Evolutionary conservation across 2,113 vertebrate genomes (phyloP), one percentile per base, ranked within the genome.

Genomic region (Tetrax tetrax): DNA sequence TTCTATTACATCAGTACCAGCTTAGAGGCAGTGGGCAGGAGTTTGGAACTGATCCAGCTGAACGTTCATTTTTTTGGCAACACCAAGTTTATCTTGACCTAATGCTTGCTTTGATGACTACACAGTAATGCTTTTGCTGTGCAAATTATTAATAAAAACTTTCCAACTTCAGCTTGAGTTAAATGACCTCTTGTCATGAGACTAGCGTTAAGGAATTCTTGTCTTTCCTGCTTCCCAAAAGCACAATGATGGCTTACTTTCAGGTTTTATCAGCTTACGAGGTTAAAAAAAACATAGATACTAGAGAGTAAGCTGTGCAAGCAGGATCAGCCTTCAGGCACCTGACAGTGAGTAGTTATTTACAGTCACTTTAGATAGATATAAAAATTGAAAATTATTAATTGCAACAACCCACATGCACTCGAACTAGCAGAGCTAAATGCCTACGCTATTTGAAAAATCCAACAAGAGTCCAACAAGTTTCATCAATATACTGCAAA

Each of bases 151-250:
- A 60, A 68, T 35, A 87, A 84, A 86, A 88, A 33, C 43, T 59
- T 50, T 47, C 41, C 41, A 86, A 45, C 57, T 91, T 72, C 7
- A 91, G 48, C 31, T 65, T 50, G 41, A 80, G 63, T 56, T 74
- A 80, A 91, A 82, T 45, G 50, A 48, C 45, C 38, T 72, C 76
- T 48, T 68, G 45, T 80, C 71, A 95, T 45, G 29, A 91, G 66
- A 80, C n/a, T 35, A 76, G 33, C 37, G 38, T 70, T 77, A 90
- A 65, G 19, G 71, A 94, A 95, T 59, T 79, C 70, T 69, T 89
- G 61, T 61, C 68, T 69, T 85, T 95, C 45, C 50, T 93, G 61
- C 59, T 80, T 93, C n/a, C 41, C 57, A 61, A 87, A 95, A 88
- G 50, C 33, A 66, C 14, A 50, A 76, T 1, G 3, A 80, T 19